Evolutionary conservation across 2,797 vertebrate species (phyloP).

Genomic region (Botia almorhae): DNA sequence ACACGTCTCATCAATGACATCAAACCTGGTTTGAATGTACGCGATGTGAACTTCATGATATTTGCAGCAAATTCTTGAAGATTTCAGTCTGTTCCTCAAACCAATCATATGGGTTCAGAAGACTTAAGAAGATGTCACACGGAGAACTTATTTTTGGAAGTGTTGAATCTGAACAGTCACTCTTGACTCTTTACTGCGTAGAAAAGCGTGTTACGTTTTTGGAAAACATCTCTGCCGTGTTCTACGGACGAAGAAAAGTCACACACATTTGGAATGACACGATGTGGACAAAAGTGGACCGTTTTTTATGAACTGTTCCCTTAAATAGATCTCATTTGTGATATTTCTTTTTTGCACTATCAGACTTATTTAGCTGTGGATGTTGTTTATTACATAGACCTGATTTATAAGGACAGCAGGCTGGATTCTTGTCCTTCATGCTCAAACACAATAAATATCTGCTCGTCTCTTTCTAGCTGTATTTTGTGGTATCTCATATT

Average conservation of each 20-base stretch:
- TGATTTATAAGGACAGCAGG: constrained; percentile 36
- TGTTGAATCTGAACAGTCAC: too few species aligned
- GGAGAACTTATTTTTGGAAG: too few species aligned
- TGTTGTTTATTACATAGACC: constrained; percentile 7
- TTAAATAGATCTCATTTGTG: neutral
- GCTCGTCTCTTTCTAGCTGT: neutral
- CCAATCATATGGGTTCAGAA: too few species aligned
- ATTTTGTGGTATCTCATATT: neutral
- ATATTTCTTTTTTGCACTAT: neutral
- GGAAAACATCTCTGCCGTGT: neutral
- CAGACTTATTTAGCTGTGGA: constrained; percentile 10
- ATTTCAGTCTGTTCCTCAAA: neutral
- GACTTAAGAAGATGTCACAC: too few species aligned
- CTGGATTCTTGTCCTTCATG: constrained; percentile 44
- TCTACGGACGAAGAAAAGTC: neutral
- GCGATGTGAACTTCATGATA: neutral
- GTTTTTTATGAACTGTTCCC: neutral
- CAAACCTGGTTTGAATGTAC: neutral
- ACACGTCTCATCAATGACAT: neutral
- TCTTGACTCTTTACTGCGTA: too few species aligned
- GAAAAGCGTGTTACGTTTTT: too few species aligned
- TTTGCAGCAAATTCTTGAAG: neutral
- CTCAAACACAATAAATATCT: constrained; percentile 35
- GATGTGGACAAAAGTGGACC: neutral
- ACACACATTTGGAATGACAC: neutral